Percentiles rank a stretch among this genome's conserved stretches.
phyloP scores from a whole-genome alignment of 1,140 invertebrate species.

The Rhizoglyphus robini region DNA sequence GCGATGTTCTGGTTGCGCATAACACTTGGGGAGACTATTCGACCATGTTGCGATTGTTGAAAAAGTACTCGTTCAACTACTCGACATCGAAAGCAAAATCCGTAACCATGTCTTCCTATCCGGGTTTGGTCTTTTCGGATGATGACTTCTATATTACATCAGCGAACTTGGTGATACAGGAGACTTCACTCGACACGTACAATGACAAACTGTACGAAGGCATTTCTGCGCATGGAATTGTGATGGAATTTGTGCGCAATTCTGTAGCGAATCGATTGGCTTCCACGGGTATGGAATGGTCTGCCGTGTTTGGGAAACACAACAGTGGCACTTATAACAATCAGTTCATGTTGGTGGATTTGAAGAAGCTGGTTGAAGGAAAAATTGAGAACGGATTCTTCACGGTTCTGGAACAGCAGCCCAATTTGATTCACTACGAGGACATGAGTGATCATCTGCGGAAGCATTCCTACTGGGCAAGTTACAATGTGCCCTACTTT shows the following conservation, averaged over 20 bases:
- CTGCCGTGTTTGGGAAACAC: slow-evolving; percentile 40
- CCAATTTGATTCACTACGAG: slow-evolving; percentile 40
- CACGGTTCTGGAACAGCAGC: slow-evolving; percentile 68
- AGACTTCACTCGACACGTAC: slow-evolving; percentile 58
- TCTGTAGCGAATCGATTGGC: slow-evolving; percentile 73
- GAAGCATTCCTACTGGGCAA: slow-evolving; percentile 55
- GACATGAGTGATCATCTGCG: slow-evolving; percentile 55
- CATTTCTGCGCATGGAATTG: slow-evolving; percentile 43
- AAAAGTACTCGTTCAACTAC: slow-evolving; percentile 54
- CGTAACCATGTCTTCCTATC: slow-evolving; percentile 72
- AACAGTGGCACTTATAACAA: slow-evolving; percentile 73
- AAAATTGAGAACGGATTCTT: slow-evolving; percentile 40
- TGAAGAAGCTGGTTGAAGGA: no score
- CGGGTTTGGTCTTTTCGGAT: slow-evolving; percentile 67
- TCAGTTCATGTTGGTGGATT: slow-evolving; percentile 74
- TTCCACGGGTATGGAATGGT: slow-evolving; percentile 54
- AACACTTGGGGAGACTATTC: slow-evolving; percentile 58
- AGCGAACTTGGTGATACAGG: slow-evolving; percentile 48
- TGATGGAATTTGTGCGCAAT: slow-evolving; percentile 60
- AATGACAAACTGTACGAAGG: slow-evolving; percentile 47
- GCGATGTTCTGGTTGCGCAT: slow-evolving; percentile 47
- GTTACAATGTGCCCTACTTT: slow-evolving; percentile 62
- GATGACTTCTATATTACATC: slow-evolving; percentile 70
- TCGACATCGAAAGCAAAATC: slow-evolving; percentile 45
- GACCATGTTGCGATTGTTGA: slow-evolving; percentile 73